Evolutionary conservation across 1,140 invertebrate species (phyloP).

Genomic region (Pantala flavescens): DNA sequence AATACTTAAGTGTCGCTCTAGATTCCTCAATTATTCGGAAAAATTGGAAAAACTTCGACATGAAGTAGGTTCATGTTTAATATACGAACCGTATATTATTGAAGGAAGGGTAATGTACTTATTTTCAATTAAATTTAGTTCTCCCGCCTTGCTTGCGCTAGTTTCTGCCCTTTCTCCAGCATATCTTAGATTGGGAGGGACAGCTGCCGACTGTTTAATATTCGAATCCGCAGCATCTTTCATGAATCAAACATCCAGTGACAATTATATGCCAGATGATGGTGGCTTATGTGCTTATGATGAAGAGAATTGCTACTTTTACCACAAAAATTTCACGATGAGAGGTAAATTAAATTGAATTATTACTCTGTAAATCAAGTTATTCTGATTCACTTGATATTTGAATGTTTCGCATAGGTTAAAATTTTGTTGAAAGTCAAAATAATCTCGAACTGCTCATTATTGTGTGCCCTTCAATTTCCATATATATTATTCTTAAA

Average conservation of each 20-base stretch:
- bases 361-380: no score
- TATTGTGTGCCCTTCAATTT: no score
- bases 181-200: constrained; percentile 52
- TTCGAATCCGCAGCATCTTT: constrained; percentile 33
- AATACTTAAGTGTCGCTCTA: constrained; percentile 21
- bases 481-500: no score
- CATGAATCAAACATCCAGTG: not conserved
- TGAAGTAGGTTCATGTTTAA: constrained; percentile 13
- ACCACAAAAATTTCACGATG: constrained; percentile 37
- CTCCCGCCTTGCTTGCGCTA: constrained; percentile 37
- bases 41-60: constrained; percentile 17
- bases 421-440: no score
- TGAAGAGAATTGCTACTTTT: constrained; percentile 25
- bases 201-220: constrained; percentile 50
- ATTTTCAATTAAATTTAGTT: constrained; percentile 5
- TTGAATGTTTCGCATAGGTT: no score
- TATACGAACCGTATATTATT: not conserved
- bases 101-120: no score
- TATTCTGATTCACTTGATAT: no score
- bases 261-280: constrained; percentile 18
- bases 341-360: constrained; percentile 29
- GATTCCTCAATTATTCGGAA: constrained; percentile 19
- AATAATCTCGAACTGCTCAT: no score
- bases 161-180: constrained; percentile 45
- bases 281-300: constrained; percentile 28